Evolutionary conservation across 1,140 invertebrate genomes (phyloP).

Genomic region (Tigriopus japonicus): DNA sequence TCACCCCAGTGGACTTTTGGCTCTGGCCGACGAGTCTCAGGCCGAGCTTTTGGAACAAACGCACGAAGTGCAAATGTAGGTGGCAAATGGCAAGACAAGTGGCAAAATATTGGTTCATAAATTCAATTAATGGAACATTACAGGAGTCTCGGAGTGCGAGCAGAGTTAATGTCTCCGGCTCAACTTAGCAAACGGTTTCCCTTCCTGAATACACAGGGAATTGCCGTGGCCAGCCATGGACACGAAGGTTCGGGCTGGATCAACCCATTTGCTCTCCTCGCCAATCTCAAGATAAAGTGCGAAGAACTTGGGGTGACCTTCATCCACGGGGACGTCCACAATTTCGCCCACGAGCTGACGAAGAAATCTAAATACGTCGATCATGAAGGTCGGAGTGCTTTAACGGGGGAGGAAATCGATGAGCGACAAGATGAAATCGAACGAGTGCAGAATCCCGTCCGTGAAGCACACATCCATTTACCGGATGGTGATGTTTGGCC

Average conservation of each 20-base stretch:
- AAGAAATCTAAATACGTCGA: not conserved
- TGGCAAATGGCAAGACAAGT: too few relatives aligned
- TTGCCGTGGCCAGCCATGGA: not conserved
- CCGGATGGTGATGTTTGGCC: not conserved
- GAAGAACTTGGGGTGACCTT: not conserved
- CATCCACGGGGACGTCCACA: not conserved
- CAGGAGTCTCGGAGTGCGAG: not conserved
- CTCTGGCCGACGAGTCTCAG: not conserved
- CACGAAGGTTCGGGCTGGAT: not conserved
- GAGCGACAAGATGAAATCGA: not conserved
- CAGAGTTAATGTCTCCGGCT: not conserved
- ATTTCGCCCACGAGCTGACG: not conserved
- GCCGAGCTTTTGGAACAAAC: not conserved
- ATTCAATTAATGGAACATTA: not conserved
- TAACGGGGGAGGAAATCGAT: not conserved
- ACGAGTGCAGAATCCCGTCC: not conserved
- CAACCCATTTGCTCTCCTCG: not conserved
- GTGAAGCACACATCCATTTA: not conserved
- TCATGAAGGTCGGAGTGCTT: too few relatives aligned
- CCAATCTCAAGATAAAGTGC: not conserved
- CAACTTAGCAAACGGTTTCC: not conserved
- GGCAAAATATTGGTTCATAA: too few relatives aligned
- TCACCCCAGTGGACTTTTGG: not conserved
- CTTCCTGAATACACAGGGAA: not conserved
- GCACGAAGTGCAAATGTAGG: not conserved